Conservation (phyloP, 2,888 invertebrate species). For the Caradrina kadenii region DNA sequence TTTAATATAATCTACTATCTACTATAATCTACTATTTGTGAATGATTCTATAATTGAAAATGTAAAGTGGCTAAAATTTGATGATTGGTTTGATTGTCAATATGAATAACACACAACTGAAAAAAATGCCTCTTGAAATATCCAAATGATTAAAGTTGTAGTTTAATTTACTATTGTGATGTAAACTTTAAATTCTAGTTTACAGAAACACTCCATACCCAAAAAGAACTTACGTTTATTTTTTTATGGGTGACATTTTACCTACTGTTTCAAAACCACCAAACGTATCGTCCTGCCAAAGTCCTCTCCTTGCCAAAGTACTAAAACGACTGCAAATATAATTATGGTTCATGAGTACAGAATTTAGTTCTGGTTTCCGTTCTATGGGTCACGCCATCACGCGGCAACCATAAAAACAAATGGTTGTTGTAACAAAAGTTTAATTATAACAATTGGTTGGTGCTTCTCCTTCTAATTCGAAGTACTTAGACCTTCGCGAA, state of each 20-base stretch:
- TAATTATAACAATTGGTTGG: slow-evolving; percentile 64
- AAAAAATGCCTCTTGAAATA: not conserved
- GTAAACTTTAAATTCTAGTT: not conserved
- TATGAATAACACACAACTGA: no score
- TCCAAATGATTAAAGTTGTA: not conserved
- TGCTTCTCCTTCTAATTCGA: slow-evolving; percentile 56
- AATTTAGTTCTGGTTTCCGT: slow-evolving; percentile 9
- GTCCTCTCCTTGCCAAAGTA: not conserved
- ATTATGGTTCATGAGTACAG: not conserved
- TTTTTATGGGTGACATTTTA: not conserved
- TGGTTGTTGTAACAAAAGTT: slow-evolving; percentile 24
- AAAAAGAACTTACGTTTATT: not conserved
- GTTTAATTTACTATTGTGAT: not conserved
- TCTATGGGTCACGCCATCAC: slow-evolving; percentile 11
- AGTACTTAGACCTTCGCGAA: slow-evolving; percentile 60
- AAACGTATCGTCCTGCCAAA: not conserved
- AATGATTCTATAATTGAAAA: no score
- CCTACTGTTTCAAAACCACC: not conserved
- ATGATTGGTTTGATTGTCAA: no score
- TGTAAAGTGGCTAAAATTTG: no score
- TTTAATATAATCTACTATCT: no score
- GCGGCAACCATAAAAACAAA: slow-evolving; percentile 42
- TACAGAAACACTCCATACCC: not conserved
- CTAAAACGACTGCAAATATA: not conserved
- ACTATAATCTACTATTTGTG: no score